A percentile compares a stretch with the other conserved stretches of the same genome.
Evolutionary conservation across 2,797 vertebrate species (phyloP).

Genomic region (Oophaga sylvatica): DNA sequence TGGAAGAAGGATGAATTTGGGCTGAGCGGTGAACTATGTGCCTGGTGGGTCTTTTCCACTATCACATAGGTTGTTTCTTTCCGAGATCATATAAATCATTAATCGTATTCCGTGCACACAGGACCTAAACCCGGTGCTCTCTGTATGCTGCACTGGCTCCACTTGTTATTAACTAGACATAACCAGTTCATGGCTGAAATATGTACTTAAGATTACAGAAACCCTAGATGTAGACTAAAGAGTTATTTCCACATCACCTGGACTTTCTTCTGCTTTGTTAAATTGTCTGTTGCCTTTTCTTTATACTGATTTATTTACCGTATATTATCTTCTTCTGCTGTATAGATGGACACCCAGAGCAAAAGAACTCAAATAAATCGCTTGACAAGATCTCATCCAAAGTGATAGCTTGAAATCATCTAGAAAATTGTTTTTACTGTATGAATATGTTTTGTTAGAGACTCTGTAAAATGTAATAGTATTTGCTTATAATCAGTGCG

Average conservation of each 20-base stretch:
- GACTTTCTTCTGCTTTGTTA: slow-evolving; percentile 45
- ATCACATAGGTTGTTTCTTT: not conserved
- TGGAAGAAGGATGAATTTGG: slow-evolving; percentile 4
- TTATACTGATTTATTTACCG: slow-evolving; percentile 35
- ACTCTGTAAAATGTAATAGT: slow-evolving; percentile 33
- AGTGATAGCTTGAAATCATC: slow-evolving; percentile 57
- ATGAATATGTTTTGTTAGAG: slow-evolving; percentile 54
- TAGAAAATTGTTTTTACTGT: slow-evolving; percentile 59
- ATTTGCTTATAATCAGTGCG: slow-evolving; percentile 29
- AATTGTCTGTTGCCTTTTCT: slow-evolving; percentile 35
- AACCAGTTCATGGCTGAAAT: slow-evolving; percentile 41
- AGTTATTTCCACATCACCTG: slow-evolving; percentile 57
- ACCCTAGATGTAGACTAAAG: slow-evolving; percentile 25
- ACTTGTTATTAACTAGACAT: slow-evolving; percentile 19
- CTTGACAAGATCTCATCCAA: slow-evolving; percentile 55
- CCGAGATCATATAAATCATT: slow-evolving; percentile 29
- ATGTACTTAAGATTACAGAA: slow-evolving; percentile 41
- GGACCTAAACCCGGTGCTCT: not conserved
- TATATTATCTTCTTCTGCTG: slow-evolving; percentile 24
- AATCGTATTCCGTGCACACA: slow-evolving; percentile 21
- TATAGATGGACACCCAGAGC: slow-evolving; percentile 21
- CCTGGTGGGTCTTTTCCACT: not conserved
- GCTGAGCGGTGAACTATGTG: not conserved
- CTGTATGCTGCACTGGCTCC: not conserved
- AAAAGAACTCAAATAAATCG: slow-evolving; percentile 52